Base-by-base conservation (phyloP, 92 coral and sea anemone genomes). In the Epizoanthus ramosus region DNA sequence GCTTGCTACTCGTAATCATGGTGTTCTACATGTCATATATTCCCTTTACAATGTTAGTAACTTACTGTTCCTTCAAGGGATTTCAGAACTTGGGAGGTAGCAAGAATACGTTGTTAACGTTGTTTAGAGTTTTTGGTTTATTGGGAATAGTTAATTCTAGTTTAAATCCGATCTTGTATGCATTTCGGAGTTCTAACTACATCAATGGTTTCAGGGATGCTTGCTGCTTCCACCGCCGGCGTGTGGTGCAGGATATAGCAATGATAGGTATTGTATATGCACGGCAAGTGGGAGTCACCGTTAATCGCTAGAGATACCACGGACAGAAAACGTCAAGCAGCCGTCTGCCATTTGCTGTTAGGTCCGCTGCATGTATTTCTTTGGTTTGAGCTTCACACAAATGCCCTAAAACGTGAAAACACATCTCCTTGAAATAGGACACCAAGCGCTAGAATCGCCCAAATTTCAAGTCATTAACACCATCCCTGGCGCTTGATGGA, bases 71-170 rank as follows among this genome's bases (percentile, higher is more conserved):
- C 18, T 65, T 65, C 35, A 28, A 24, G 39, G 71, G 21, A 8
- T 65, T 10, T 28, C 41, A 65, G 14, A 65, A 65, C 71, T 28
- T 65, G 17, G 71, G 43, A 65, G 19, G 39, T 3, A 65, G 71
- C 10, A 65, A 65, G 71, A 39, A 65, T 25, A 43, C 71, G 0
- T 28, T 65, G 43, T 15, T 65, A 22, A 65, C 35, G 71, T n/a
- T 65, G 16, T 65, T 65, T 19, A 35, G 71, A 65, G 71, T 65
- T 25, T 65, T 65, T 65, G 71, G 71, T 13, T 65, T 65, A 41
- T 65, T 65, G 41, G 71, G 71, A 22, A 65, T 25, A 65, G 71
- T 65, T 0, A 65, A 65, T 65, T 65, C 71, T 65, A 12, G 71
- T 22, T 28, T 25, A 65, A 65, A 65, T 28, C 71, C 71, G 35